Percentiles rank a stretch among this genome's conserved stretches.
Conservation (phyloP, 2,797 vertebrate genomes). For the Corythornis leucogaster region DNA sequence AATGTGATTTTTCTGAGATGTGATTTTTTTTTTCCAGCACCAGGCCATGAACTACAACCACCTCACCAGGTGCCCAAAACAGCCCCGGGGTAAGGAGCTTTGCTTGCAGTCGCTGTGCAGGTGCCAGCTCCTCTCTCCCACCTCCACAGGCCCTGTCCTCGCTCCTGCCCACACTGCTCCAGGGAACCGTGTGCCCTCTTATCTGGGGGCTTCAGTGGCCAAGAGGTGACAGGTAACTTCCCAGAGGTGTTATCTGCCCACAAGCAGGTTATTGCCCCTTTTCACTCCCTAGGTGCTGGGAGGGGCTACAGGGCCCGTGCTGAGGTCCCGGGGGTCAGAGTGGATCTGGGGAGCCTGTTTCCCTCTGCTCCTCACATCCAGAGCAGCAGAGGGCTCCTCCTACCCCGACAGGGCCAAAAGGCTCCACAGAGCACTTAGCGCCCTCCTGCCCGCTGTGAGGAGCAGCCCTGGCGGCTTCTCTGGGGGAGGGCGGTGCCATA, state of each 20-base stretch:
- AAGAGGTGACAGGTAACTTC: neutral
- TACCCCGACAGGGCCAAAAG: accelerated
- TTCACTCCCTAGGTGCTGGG: neutral
- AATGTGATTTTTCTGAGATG: neutral
- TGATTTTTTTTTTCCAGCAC: neutral
- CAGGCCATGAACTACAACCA: neutral
- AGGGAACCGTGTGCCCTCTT: neutral
- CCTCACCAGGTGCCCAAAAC: neutral
- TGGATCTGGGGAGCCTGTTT: accelerated
- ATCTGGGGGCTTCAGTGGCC: neutral
- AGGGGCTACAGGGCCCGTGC: accelerated
- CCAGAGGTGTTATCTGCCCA: neutral
- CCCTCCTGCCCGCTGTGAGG: accelerated
- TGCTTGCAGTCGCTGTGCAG: neutral
- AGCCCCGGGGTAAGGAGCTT: neutral
- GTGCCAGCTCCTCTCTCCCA: accelerated
- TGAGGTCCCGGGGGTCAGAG: accelerated
- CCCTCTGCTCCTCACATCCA: accelerated
- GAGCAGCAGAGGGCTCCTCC: neutral
- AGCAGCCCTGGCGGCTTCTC: accelerated
- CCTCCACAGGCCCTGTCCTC: neutral
- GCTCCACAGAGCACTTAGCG: accelerated
- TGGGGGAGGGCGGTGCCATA: neutral
- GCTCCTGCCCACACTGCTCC: accelerated
- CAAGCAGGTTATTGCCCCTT: neutral